phyloP scores from a whole-genome alignment of 2,797 vertebrate species.

The Tarsius wallacei region DNA sequence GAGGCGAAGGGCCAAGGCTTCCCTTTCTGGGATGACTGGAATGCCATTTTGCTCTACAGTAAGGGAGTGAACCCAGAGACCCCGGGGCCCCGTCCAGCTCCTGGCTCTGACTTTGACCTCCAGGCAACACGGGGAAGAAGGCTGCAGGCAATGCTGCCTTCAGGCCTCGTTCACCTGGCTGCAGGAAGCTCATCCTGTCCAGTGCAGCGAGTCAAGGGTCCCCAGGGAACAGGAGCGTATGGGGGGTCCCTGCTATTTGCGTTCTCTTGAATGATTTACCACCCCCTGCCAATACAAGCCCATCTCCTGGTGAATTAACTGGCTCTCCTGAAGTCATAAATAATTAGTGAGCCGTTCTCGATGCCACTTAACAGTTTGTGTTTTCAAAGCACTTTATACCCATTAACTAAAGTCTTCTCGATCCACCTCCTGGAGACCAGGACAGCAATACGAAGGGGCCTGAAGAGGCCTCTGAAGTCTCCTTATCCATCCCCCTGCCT shows the following conservation, averaged over 20 bases:
- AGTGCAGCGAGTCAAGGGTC: rapidly evolving
- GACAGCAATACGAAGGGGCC: background rate
- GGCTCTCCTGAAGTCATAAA: constrained; percentile 82
- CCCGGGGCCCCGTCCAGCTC: background rate
- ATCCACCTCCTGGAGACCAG: constrained; percentile 47
- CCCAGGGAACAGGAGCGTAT: background rate
- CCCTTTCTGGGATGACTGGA: background rate
- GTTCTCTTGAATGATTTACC: constrained; percentile 53
- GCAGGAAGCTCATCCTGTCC: background rate
- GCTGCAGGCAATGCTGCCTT: background rate
- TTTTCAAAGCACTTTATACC: constrained; percentile 85
- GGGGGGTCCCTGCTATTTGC: background rate
- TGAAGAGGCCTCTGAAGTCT: background rate
- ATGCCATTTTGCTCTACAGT: background rate
- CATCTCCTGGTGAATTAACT: constrained; percentile 74
- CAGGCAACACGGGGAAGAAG: background rate
- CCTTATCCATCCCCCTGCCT: background rate
- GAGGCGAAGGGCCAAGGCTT: background rate
- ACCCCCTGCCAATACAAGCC: background rate
- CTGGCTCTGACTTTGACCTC: background rate
- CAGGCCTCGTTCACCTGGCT: background rate
- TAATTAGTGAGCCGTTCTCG: constrained; percentile 74
- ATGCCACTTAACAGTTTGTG: constrained; percentile 81
- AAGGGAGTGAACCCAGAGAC: background rate
- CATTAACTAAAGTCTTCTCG: constrained; percentile 80